Conservation (phyloP, 2,888 invertebrate genomes). For the Papilio elwesi region DNA sequence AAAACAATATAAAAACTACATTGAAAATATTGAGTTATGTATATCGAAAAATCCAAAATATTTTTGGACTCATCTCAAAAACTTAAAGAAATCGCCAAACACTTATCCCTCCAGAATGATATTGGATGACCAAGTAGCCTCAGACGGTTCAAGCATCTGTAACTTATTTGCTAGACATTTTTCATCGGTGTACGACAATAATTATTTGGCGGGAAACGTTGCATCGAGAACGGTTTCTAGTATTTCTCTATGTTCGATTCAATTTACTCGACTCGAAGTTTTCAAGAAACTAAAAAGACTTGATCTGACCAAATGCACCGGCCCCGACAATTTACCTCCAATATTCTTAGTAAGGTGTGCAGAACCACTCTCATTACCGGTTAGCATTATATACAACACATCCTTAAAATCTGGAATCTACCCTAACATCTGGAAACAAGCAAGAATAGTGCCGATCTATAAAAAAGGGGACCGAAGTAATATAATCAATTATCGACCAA, state of each 20-base stretch:
- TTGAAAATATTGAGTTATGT: not conserved
- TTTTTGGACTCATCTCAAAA: constrained; percentile 11
- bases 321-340: no score
- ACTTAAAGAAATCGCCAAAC: constrained; percentile 3
- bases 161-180: constrained; percentile 4
- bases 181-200: not conserved
- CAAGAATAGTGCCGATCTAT: not conserved
- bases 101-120: not conserved
- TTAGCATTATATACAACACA: constrained; percentile 5
- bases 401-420: constrained; percentile 5
- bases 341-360: constrained; percentile 10
- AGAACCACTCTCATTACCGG: constrained; percentile 5
- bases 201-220: not conserved
- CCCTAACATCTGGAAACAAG: constrained; percentile 6
- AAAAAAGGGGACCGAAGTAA: not conserved
- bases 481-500: constrained; percentile 4
- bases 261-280: not conserved
- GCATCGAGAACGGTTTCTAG: not conserved
- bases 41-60: constrained; percentile 14
- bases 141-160: not conserved
- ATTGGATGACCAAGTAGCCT: not conserved
- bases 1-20: not conserved
- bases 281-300: constrained; percentile 13
- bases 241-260: not conserved
- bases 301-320: not conserved